Evolutionary conservation across 2,888 invertebrate species (phyloP), one percentile per base, ranked within the genome.

Genomic region (Parnassius smintheus): DNA sequence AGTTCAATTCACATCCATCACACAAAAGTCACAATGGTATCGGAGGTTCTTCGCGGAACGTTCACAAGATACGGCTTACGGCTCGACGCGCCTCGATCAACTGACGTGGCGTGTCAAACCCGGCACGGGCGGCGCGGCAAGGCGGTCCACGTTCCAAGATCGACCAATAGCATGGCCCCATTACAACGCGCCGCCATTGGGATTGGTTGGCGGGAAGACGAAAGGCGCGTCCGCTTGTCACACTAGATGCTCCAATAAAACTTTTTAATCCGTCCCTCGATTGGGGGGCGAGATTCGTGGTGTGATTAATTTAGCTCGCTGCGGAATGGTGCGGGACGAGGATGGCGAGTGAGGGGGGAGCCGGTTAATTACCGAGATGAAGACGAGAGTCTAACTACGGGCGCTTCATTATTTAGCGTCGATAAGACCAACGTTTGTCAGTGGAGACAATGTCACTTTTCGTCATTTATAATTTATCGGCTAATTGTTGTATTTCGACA

Each of bases 201-300:
- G 75, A 88, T 90, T 91, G 87, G 88, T 68, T 48, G 76, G 67
- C 52, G 70, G 67, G 64, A 72, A 73, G 72, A 63, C 66, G 73
- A 68, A 67, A 78, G 84, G 83, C 83, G 85, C 75, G 82, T 71
- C 85, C 75, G 81, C 77, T 73, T 87, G 88, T 86, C 88, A 86
- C 81, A 82, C 80, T 80, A 75, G 76, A 79, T 80, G 83, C 85
- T 86, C 90, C 90, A 91, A 91, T 91, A 91, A 91, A 91, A 91
- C 85, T 90, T 89, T 89, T 90, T 90, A 91, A 90, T 90, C 90
- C 86, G 85, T 77, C 78, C 78, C 83, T 78, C 86, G 82, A 86
- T 85, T 85, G 89, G 88, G 89, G 86, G 88, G 88, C 86, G 86
- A 86, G 90, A 90, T 90, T 88, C 86, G 83, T 88, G 81, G 90